phyloP scores from a whole-genome alignment of 2,888 invertebrate species.

The Bedellia somnulentella region DNA sequence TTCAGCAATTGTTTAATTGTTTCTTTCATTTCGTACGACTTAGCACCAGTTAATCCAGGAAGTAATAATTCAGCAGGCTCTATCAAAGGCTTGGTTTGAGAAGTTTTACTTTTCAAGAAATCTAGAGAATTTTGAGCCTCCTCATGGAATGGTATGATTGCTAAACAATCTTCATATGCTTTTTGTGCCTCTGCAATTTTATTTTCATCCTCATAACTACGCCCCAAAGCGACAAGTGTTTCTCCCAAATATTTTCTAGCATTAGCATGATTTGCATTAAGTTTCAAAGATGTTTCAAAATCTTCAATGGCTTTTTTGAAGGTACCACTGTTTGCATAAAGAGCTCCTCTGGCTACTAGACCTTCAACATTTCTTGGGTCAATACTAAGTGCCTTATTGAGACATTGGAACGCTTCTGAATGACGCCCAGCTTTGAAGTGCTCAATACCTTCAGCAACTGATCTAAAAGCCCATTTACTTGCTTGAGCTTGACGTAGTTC shows the following conservation, averaged over 20 bases:
- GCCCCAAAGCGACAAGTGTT: slow-evolving; percentile 85
- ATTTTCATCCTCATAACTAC: slow-evolving; percentile 86
- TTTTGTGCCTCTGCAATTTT: slow-evolving; percentile 83
- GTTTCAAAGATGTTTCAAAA: slow-evolving; percentile 86
- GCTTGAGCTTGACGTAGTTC: slow-evolving; percentile 88
- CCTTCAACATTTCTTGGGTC: slow-evolving; percentile 92
- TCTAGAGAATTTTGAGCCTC: slow-evolving; percentile 85
- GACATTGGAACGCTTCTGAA: slow-evolving; percentile 91
- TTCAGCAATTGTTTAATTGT: slow-evolving; percentile 67
- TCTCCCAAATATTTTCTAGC: slow-evolving; percentile 94
- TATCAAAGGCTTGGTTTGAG: slow-evolving; percentile 60
- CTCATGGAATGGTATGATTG: slow-evolving; percentile 83
- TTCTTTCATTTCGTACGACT: slow-evolving; percentile 66
- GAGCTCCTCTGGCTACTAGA: slow-evolving; percentile 85
- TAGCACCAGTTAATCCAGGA: slow-evolving; percentile 59
- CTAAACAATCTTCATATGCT: slow-evolving; percentile 81
- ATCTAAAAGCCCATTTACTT: slow-evolving; percentile 90
- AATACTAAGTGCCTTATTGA: slow-evolving; percentile 90
- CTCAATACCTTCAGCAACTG: slow-evolving; percentile 93
- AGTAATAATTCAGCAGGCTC: slow-evolving; percentile 65
- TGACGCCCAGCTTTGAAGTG: slow-evolving; percentile 92
- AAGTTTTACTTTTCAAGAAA: slow-evolving; percentile 72
- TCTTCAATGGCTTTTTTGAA: slow-evolving; percentile 93
- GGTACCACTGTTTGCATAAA: slow-evolving; percentile 92
- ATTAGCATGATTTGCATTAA: slow-evolving; percentile 89